phyloP scores from a whole-genome alignment of 2,888 invertebrate genomes.

The Galerucella nymphaeae region DNA sequence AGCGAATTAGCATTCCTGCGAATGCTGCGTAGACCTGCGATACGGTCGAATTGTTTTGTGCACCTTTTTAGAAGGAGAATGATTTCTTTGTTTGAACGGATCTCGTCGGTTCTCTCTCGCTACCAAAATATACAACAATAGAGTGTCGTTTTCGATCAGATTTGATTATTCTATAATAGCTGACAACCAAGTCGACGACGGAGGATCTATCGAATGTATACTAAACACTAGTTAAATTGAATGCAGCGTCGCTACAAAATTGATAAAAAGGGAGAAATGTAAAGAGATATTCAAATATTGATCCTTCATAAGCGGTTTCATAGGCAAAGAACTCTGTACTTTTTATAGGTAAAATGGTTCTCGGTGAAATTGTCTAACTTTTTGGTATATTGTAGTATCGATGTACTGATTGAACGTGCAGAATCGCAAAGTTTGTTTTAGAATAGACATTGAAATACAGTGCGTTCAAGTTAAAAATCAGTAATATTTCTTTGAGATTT shows the following conservation, averaged over 20 bases:
- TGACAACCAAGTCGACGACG: neutral
- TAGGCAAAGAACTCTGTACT: too few species aligned
- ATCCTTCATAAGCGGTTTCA: too few species aligned
- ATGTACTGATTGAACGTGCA: too few species aligned
- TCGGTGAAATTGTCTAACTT: too few species aligned
- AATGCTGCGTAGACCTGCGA: conserved; percentile 33
- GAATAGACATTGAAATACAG: too few species aligned
- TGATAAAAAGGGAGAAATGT: neutral
- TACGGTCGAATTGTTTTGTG: conserved; percentile 32
- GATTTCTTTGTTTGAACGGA: conserved; percentile 29
- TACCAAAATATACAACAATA: conserved; percentile 19
- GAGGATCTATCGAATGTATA: neutral
- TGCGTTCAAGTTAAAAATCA: too few species aligned
- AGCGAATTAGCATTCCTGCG: conserved; percentile 31
- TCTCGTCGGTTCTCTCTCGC: conserved; percentile 10
- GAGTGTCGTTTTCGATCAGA: conserved; percentile 27
- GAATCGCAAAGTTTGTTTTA: too few species aligned
- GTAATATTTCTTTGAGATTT: too few species aligned
- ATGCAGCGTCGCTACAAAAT: neutral
- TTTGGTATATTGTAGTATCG: too few species aligned
- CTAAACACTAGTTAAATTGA: neutral
- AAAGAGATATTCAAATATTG: neutral
- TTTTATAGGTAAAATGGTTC: too few species aligned
- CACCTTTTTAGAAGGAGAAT: conserved; percentile 23
- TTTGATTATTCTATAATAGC: conserved; percentile 13